Evolutionary conservation across 2,113 vertebrate species (phyloP).

Genomic region (Bujurquina vittata): DNA sequence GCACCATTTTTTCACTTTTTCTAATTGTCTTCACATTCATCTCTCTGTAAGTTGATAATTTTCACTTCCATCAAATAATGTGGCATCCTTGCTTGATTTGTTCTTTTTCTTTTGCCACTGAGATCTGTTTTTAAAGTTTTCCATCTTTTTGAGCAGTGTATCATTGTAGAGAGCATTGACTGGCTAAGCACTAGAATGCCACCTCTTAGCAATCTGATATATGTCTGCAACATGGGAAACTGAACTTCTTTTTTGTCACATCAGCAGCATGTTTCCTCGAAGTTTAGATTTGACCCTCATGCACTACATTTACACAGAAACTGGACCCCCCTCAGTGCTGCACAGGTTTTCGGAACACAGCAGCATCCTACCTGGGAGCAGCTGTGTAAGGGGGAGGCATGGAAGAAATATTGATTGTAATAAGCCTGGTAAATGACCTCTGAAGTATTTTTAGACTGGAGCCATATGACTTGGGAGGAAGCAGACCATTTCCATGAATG

Average conservation of each 20-base stretch:
- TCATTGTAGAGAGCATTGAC: conserved; percentile 2
- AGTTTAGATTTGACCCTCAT: not conserved
- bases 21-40: no score
- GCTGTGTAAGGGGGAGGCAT: conserved; percentile 21
- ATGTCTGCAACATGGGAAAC: not conserved
- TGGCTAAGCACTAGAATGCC: conserved; percentile 12
- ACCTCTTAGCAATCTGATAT: conserved; percentile 8
- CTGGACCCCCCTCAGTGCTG: not conserved
- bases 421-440: conserved; percentile 77
- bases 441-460: conserved; percentile 79
- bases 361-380: conserved; percentile 49
- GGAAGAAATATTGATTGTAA: conserved; percentile 75
- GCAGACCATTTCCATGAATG: conserved; percentile 73
- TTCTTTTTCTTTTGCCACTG: no score
- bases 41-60: no score
- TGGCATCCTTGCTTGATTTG: no score
- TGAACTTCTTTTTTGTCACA: conserved; percentile 29
- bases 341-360: not conserved
- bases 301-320: not conserved
- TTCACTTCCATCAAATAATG: no score
- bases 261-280: conserved; percentile 1
- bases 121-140: no score
- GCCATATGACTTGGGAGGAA: conserved; percentile 67
- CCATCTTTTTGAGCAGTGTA: not conserved
- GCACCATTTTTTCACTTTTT: no score